Base-by-base conservation (phyloP, 2,113 vertebrate species). In the Vulpes lagopus region DNA sequence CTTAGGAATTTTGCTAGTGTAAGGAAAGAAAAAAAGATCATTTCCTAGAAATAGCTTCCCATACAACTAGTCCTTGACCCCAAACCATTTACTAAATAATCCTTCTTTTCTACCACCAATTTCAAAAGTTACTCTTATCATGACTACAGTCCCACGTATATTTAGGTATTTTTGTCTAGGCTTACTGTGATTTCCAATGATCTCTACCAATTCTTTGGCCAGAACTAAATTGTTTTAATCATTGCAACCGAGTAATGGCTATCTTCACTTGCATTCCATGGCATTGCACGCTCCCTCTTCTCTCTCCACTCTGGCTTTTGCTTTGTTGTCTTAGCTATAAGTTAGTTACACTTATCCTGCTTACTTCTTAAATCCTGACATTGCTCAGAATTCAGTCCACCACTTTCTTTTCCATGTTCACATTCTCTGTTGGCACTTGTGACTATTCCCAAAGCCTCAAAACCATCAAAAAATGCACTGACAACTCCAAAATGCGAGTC, bases 61-160 rank as follows among this genome's bases (percentile, higher is more conserved):
- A 35, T 64, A 30, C 17, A 49, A 55, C 16, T 71, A 64, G 9
- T 87, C 25, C 3, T 81, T 55, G 11, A n/a, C 35, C 2, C 7
- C 51, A 30, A 60, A 38, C 1, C 59, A 74, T 60, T 81, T 96
- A 79, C 3, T 65, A 49, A 92, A 73, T 78, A 80, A 71, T 49
- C 11, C 9, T 23, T 14, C 84, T 91, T 38, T 16, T 89, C 79
- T 43, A 38, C 6, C 10, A 51, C 5, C 15, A 62, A 53, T 86
- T 81, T 92, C 69, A 97, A 87, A 53, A 35, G 11, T 57, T 81
- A 35, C 20, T 92, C 82, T 65, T 79, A 38, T 79, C 27, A 89
- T 35, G 25, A 97, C 53, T 62, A 69, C 1, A 57, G 19, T 94
- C 17, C 53, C 15, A 73, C 2, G 69, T 65, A 43, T 53, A 84